phyloP scores from a whole-genome alignment of 2,113 vertebrate species.

The Empidonax traillii region DNA sequence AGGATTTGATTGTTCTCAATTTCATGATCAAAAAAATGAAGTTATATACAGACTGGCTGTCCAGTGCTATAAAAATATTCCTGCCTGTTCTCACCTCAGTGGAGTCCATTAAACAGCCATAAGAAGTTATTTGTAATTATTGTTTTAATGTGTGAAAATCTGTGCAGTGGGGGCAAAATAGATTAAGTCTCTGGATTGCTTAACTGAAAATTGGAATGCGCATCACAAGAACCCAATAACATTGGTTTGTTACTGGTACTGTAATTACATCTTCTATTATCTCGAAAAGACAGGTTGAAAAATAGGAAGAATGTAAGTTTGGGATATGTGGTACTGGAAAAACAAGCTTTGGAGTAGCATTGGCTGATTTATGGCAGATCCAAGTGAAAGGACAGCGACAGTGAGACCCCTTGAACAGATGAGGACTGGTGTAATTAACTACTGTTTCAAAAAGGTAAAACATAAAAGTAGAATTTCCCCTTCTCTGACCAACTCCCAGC shows the following conservation, averaged over 20 bases:
- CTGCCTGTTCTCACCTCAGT: background rate
- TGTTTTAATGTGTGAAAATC: background rate
- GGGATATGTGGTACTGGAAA: background rate
- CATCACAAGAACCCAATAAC: background rate
- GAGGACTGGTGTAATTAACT: background rate
- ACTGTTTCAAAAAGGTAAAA: background rate
- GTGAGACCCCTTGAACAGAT: background rate
- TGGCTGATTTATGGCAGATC: background rate
- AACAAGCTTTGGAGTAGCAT: background rate
- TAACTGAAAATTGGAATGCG: background rate
- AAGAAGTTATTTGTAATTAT: background rate
- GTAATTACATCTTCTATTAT: background rate
- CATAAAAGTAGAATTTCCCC: background rate
- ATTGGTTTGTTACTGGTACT: background rate
- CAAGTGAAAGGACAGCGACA: accelerated
- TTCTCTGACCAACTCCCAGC: background rate
- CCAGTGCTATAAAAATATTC: background rate
- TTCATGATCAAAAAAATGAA: background rate
- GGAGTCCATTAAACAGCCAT: background rate
- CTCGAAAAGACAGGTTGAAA: background rate
- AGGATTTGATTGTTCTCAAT: background rate
- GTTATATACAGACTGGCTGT: background rate
- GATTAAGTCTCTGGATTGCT: background rate
- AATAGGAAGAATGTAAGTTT: background rate
- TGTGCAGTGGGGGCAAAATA: background rate